Evolutionary conservation across 2,888 invertebrate species (phyloP).

Genomic region (Adineta ricciae): DNA sequence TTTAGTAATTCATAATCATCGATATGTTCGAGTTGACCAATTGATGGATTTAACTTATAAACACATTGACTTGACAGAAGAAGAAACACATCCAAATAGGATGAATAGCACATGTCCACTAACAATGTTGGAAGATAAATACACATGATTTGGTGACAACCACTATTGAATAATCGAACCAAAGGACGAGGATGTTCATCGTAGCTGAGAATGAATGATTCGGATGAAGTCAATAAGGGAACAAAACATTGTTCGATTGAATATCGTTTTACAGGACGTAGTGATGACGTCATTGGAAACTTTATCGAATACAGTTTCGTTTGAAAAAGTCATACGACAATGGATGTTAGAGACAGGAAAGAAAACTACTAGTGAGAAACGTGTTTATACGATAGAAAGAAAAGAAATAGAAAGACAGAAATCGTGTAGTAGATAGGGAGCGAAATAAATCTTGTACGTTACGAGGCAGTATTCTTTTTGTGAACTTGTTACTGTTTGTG

Average conservation of each 20-base stretch:
- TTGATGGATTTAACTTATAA: neutral
- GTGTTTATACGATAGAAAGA: slow-evolving; percentile 67
- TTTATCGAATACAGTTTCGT: too few relatives aligned
- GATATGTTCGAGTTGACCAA: neutral
- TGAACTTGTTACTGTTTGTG: too few relatives aligned
- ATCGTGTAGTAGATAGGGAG: too few relatives aligned
- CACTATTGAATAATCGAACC: neutral
- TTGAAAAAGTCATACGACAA: too few relatives aligned
- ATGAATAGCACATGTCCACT: neutral
- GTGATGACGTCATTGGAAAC: neutral
- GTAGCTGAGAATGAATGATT: neutral
- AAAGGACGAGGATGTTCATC: neutral
- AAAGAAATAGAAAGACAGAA: too few relatives aligned
- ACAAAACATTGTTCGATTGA: neutral
- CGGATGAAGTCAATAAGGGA: neutral
- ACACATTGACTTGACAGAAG: neutral
- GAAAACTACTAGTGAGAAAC: too few relatives aligned
- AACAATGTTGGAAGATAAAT: neutral
- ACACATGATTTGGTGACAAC: neutral
- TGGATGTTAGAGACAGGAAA: neutral
- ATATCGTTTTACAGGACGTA: neutral
- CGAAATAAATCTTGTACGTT: too few relatives aligned
- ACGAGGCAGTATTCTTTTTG: too few relatives aligned
- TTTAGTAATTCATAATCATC: neutral
- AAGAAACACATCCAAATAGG: neutral